Percentiles rank a stretch among this genome's conserved stretches.
These are phyloP conservation scores for Drosophila acutilabella DNA, from an alignment of 2,888 invertebrate species.

Conservation along the genomic window DNA sequence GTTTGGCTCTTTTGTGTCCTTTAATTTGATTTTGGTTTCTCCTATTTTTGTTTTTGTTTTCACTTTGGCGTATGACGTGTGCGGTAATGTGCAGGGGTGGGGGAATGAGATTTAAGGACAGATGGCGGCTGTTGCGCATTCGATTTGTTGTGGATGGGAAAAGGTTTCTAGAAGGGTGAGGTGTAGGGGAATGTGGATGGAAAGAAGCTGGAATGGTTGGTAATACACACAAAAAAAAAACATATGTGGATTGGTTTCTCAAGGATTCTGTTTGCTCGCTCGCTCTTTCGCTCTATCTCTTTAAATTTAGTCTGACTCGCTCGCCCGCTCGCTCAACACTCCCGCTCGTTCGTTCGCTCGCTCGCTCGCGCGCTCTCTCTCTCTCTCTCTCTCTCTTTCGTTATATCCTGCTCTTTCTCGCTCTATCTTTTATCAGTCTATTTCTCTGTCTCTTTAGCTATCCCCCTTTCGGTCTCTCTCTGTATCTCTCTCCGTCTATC, in stretches of 20 bases:
- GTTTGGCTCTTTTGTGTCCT: background rate
- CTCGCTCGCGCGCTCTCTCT: constrained; percentile 27
- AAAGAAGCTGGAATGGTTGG: background rate
- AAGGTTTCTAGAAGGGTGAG: background rate
- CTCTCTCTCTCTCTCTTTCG: constrained; percentile 27
- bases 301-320: constrained; percentile 48
- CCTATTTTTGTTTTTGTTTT: constrained; percentile 1
- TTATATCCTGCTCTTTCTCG: constrained; percentile 12
- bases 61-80: constrained; percentile 22
- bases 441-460: constrained; percentile 35
- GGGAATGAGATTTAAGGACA: background rate
- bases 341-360: constrained; percentile 40
- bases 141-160: background rate
- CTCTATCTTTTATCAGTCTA: constrained; percentile 28
- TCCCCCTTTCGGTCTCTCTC: constrained; percentile 24
- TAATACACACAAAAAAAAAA: background rate
- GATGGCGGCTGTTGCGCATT: background rate
- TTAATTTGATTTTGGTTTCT: background rate
- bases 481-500: constrained; percentile 12
- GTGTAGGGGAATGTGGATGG: background rate
- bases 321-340: constrained; percentile 61
- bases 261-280: constrained; percentile 26
- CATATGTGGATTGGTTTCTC: constrained; percentile 1
- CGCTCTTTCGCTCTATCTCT: constrained; percentile 28
- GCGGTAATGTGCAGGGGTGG: background rate